Evolutionary conservation across 2,888 invertebrate species (phyloP).

Genomic region (Caenorhabditis angaria): DNA sequence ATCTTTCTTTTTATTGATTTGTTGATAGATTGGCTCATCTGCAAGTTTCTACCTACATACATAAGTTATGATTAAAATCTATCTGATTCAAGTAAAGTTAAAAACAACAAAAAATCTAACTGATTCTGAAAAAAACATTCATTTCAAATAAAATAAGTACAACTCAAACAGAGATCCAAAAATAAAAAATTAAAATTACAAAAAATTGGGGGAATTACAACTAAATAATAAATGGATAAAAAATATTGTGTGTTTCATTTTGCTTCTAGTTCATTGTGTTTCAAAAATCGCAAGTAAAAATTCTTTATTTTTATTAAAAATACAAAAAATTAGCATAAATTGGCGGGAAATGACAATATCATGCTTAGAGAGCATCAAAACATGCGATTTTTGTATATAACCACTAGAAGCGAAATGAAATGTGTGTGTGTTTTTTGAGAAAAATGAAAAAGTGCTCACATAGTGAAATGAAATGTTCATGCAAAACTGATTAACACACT

Average conservation of each 20-base stretch:
- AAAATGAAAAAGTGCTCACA: neutral
- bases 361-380: neutral
- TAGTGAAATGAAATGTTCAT: neutral
- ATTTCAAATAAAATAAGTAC: constrained; percentile 30
- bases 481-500: neutral
- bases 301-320: neutral
- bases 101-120: constrained; percentile 13
- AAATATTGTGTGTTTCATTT: constrained; percentile 20
- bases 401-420: constrained; percentile 46
- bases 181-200: neutral
- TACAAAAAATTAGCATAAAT: constrained; percentile 32
- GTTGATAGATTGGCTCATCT: constrained; percentile 39
- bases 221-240: constrained; percentile 9
- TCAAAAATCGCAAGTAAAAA: constrained; percentile 13
- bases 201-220: neutral
- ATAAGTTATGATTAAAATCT: neutral
- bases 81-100: neutral
- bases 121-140: constrained; percentile 23
- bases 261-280: constrained; percentile 46
- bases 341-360: constrained; percentile 19
- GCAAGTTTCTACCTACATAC: constrained; percentile 12
- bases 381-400: neutral
- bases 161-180: constrained; percentile 19
- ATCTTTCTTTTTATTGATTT: constrained; percentile 38
- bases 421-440: too few relatives aligned